Evolutionary conservation across 1,140 invertebrate species (phyloP).

Genomic region (Papilio helenus): DNA sequence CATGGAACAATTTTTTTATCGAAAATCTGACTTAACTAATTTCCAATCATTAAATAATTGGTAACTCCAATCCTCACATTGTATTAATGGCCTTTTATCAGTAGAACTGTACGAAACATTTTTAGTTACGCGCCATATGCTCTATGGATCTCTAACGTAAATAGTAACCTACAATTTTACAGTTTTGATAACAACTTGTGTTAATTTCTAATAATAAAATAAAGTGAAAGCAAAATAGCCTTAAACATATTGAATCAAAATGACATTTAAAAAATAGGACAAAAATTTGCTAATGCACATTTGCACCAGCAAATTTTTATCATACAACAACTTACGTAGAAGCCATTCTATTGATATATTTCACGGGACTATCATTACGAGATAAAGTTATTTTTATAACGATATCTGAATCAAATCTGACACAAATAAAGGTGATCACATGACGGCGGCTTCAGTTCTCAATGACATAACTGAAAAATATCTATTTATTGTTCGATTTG

Average conservation of each 20-base stretch:
- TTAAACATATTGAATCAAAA: no score
- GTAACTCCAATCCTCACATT: background rate
- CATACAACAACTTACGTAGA: background rate
- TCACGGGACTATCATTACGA: background rate
- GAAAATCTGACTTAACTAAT: no score
- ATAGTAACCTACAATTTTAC: background rate
- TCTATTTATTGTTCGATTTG: constrained; percentile 12
- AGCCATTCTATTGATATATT: background rate
- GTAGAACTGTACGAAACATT: background rate
- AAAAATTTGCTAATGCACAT: no score
- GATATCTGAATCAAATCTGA: constrained; percentile 19
- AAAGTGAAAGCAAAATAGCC: no score
- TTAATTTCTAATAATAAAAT: background rate
- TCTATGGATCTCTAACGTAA: background rate
- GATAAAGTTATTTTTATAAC: constrained; percentile 6
- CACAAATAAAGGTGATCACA: constrained; percentile 1
- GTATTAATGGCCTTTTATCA: background rate
- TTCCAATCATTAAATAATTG: no score
- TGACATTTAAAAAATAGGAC: no score
- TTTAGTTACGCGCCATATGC: no score
- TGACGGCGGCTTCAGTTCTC: constrained; percentile 19
- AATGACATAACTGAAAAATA: background rate
- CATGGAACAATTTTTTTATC: no score
- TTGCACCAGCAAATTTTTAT: background rate
- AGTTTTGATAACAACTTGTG: background rate